Base-by-base conservation (phyloP, 1,140 invertebrate genomes). In the Brachystomella parvula region DNA sequence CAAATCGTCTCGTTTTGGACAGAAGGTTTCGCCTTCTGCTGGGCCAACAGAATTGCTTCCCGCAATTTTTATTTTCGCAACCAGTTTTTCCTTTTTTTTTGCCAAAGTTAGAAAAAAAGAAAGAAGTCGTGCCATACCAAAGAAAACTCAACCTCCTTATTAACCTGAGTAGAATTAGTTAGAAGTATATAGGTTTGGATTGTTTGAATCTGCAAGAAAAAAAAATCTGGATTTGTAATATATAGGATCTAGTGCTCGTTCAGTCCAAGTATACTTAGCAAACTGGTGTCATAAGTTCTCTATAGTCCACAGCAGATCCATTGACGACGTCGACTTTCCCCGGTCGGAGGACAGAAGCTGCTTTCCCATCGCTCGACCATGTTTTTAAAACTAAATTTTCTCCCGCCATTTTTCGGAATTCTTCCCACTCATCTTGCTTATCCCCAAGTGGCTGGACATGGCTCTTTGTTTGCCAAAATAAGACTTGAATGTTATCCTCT, bases 401-500 rank as follows among this genome's bases (percentile, higher is more conserved):
- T 31, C 21, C 12, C 9, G 29, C 30, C 12, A 29, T 15, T 31
- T 28, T 29, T 12, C 24, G 9, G 21, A 59, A 59, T 29, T 6
- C 30, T 9, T 26, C 29, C 57, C 57, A 59, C 30, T 59, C 57
- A 28, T 59, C 30, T 59, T 29, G 9, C 3, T 28, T 59, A 12
- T 44, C 9, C 30, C 26, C 26, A 29, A 59, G 57, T 15, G 57
- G 57, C 21, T 59, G 57, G 15, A 59, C 29, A 31, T 28, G 26
- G 21, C 57, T 59, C 21, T 59, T 59, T 3, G 57, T 59, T 31
- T 59, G 57, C 57, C 57, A 59, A 9, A 59, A 29, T 6, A 59
- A 29, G 26, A 59, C 30, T 9, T 59, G 3, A 3, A 9, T 6
- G 6, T 32, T 32, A 29, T 59, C 57, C 12, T 59, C 39, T n/a